Conservation (phyloP, 2,888 invertebrate species). For the Campoletis raptor region DNA sequence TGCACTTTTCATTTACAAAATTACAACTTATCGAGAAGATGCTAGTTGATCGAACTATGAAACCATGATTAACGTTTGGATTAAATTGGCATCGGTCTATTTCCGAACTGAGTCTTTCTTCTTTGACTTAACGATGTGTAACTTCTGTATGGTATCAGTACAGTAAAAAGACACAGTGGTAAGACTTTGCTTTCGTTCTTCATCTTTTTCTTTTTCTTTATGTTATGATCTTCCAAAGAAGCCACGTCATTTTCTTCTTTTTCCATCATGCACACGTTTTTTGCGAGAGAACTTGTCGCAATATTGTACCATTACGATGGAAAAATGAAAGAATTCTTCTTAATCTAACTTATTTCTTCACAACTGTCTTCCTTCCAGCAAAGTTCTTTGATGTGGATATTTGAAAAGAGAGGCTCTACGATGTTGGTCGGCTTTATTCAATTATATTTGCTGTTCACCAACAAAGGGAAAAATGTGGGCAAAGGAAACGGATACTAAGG, state of each 20-base stretch:
- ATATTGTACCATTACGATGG: slow-evolving; percentile 33
- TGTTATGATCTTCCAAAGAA: slow-evolving; percentile 5
- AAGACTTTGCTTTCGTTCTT: background rate
- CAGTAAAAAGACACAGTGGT: background rate
- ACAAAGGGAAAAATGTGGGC: slow-evolving; percentile 27
- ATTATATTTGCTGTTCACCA: slow-evolving; percentile 52
- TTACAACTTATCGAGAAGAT: background rate
- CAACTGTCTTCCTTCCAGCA: slow-evolving; percentile 15
- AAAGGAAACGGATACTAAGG: slow-evolving; percentile 7
- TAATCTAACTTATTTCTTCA: slow-evolving; percentile 20
- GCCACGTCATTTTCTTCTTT: slow-evolving; percentile 7
- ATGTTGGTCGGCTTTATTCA: slow-evolving; percentile 54
- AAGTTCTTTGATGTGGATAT: slow-evolving; percentile 57
- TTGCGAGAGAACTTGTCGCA: slow-evolving; percentile 49
- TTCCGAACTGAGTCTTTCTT: slow-evolving; percentile 33
- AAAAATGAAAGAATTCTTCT: slow-evolving; percentile 2
- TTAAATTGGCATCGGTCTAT: slow-evolving; percentile 18
- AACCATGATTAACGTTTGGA: slow-evolving; percentile 45
- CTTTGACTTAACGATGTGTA: slow-evolving; percentile 31
- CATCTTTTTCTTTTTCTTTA: background rate
- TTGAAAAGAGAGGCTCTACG: background rate
- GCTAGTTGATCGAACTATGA: slow-evolving; percentile 26
- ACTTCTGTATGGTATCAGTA: slow-evolving; percentile 15
- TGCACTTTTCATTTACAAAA: background rate
- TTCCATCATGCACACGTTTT: too few relatives aligned